phyloP scores from a whole-genome alignment of 2,797 vertebrate genomes.

The Lepus townsendii region DNA sequence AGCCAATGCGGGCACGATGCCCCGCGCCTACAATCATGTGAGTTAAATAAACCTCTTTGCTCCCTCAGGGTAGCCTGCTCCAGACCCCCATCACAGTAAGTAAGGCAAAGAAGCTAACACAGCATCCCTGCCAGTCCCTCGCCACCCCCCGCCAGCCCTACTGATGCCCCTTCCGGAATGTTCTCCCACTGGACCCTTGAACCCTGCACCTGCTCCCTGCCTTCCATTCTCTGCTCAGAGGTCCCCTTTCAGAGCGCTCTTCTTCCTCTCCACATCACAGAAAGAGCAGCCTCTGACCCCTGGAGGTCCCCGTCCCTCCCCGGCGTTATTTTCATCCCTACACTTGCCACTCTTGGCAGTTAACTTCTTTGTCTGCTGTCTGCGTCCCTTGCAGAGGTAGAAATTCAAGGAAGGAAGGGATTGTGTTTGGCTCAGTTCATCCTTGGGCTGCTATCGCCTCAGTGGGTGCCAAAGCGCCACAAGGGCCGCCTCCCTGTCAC shows the following conservation, averaged over 20 bases:
- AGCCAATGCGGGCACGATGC: too few relatives aligned
- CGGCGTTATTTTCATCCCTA: not conserved
- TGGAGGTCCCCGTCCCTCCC: not conserved
- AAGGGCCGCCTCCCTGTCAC: not conserved
- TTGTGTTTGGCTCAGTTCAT: slow-evolving; percentile 24
- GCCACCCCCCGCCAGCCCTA: not conserved
- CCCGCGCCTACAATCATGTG: too few relatives aligned
- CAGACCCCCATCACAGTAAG: too few relatives aligned
- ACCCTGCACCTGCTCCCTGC: not conserved
- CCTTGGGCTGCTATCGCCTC: not conserved
- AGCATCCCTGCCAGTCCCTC: not conserved
- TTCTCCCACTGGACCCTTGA: not conserved
- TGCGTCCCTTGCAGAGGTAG: not conserved
- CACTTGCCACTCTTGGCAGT: not conserved
- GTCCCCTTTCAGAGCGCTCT: not conserved
- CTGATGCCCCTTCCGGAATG: not conserved
- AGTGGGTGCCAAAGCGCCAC: not conserved
- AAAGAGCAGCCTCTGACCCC: not conserved
- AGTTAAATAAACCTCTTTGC: too few relatives aligned
- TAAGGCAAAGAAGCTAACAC: too few relatives aligned
- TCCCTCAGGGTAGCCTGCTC: too few relatives aligned
- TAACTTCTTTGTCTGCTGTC: not conserved
- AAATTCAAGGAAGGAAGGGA: not conserved
- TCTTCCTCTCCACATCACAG: not conserved
- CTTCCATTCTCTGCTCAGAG: not conserved